Conservation (phyloP, 2,888 invertebrate genomes). For the Xylota segnis region DNA sequence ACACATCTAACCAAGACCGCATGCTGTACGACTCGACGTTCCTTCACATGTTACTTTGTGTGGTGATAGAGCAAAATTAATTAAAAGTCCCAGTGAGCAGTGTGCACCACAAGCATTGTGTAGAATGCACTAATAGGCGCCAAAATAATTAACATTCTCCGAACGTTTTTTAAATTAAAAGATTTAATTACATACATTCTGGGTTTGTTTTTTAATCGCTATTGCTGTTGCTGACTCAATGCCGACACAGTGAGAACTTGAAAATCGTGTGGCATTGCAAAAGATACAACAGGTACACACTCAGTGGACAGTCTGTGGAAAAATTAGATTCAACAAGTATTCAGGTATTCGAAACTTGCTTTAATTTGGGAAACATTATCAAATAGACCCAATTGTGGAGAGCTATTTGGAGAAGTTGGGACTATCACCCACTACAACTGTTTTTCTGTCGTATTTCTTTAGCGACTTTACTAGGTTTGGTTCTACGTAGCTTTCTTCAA, state of each 20-base stretch:
- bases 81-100: constrained; percentile 57
- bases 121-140: constrained; percentile 67
- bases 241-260: constrained; percentile 13
- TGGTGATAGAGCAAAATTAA: constrained; percentile 33
- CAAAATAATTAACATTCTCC: constrained; percentile 63
- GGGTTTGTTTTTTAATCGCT: neutral
- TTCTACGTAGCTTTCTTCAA: no score
- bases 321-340: no score
- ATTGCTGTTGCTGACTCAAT: constrained; percentile 30
- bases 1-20: constrained; percentile 10
- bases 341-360: no score
- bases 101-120: constrained; percentile 33
- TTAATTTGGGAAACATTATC: no score
- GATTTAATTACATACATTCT: constrained; percentile 63
- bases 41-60: neutral
- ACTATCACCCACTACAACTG: no score
- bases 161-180: constrained; percentile 56
- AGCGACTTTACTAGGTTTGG: no score
- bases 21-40: neutral
- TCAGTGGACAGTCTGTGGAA: neutral
- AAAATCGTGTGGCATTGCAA: neutral
- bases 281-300: neutral
- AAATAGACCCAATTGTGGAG: no score
- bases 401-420: no score
- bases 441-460: no score